Percentiles rank a stretch among this genome's conserved stretches.
These are phyloP conservation scores for Oncopodura yosiiana DNA, from an alignment of 1,140 invertebrate species.

Conservation along the genomic window DNA sequence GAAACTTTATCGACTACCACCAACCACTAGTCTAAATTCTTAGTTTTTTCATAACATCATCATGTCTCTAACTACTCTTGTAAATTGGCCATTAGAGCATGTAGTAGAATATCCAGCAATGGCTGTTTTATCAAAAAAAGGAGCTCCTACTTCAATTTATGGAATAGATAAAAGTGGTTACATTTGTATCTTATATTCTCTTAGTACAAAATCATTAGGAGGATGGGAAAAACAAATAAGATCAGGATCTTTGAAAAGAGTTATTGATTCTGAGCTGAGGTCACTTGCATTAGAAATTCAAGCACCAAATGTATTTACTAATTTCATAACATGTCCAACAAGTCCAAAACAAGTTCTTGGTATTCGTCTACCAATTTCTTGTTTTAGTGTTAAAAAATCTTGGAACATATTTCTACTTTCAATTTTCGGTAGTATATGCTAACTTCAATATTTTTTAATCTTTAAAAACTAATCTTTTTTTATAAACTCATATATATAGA, in stretches of 20 bases:
- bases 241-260: slow-evolving; percentile 84
- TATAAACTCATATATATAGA: slow-evolving; percentile 44
- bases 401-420: slow-evolving; percentile 92
- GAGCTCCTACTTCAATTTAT: slow-evolving; percentile 1
- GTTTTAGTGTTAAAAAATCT: slow-evolving; percentile 94
- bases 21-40: too few relatives aligned
- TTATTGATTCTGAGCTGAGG: slow-evolving; percentile 86
- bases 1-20: not conserved
- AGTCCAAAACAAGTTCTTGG: slow-evolving; percentile 68
- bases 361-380: slow-evolving; percentile 80
- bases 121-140: not conserved
- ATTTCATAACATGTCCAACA: slow-evolving; percentile 81
- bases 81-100: too few relatives aligned
- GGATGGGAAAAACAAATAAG: slow-evolving; percentile 84
- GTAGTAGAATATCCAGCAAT: slow-evolving; percentile 8
- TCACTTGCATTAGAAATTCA: slow-evolving; percentile 83
- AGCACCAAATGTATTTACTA: slow-evolving; percentile 85
- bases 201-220: slow-evolving; percentile 76
- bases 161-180: slow-evolving; percentile 63
- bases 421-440: slow-evolving; percentile 64
- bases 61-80: too few relatives aligned
- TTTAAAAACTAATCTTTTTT: not conserved
- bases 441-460: not conserved
- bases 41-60: too few relatives aligned
- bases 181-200: slow-evolving; percentile 82